These are phyloP conservation scores for Drosophila sordidula DNA, from an alignment of 2,888 invertebrate genomes.

Conservation along the genomic window DNA sequence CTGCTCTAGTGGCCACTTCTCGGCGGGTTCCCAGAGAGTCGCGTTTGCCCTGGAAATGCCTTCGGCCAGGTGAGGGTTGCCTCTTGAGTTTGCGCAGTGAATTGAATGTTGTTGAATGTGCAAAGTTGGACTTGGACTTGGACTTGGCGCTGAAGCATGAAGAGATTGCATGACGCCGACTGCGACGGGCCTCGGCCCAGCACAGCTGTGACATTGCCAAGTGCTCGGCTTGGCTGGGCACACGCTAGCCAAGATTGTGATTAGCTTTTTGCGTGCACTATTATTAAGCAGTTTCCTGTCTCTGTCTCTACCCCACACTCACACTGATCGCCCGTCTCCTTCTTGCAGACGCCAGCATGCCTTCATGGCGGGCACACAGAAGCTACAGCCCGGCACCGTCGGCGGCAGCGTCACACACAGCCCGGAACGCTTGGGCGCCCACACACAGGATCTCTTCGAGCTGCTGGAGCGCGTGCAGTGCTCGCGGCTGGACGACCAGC, in stretches of 20 bases:
- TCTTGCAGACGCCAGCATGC: constrained; percentile 89
- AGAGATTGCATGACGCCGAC: constrained; percentile 60
- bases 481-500: constrained; percentile 97
- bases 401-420: constrained; percentile 80
- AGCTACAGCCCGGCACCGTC: constrained; percentile 67
- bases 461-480: constrained; percentile 97
- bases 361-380: constrained; percentile 80
- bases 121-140: constrained; percentile 14
- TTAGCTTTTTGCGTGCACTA: constrained; percentile 68
- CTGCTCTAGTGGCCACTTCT: constrained; percentile 30
- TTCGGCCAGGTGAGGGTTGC: neutral
- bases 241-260: constrained; percentile 46
- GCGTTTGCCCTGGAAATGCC: constrained; percentile 5
- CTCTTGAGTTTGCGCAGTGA: constrained; percentile 68
- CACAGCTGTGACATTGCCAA: constrained; percentile 43
- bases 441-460: constrained; percentile 93
- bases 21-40: constrained; percentile 12
- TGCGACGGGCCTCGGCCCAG: constrained; percentile 10
- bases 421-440: constrained; percentile 86
- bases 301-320: neutral
- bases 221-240: constrained; percentile 39
- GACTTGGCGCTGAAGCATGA: constrained; percentile 68
- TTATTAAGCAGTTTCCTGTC: constrained; percentile 61
- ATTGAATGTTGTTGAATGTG: constrained; percentile 48
- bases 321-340: constrained; percentile 12